Conservation (phyloP, 2,888 invertebrate species). For the Zeuzera pyrina region DNA sequence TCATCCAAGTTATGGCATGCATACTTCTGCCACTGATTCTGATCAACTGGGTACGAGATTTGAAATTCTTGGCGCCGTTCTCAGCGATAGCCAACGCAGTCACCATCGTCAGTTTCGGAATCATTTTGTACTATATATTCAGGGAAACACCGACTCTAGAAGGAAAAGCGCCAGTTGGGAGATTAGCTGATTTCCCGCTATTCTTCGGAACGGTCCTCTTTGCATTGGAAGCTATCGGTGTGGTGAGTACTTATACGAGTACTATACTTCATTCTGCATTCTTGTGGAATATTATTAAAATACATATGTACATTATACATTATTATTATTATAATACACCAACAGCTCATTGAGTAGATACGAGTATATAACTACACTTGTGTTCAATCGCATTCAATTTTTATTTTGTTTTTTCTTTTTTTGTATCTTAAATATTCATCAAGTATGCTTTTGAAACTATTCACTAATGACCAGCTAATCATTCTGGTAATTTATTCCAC, state of each 20-base stretch:
- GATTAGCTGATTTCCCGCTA: conserved; percentile 82
- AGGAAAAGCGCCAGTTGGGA: conserved; percentile 76
- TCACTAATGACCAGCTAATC: too few relatives aligned
- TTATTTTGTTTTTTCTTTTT: too few relatives aligned
- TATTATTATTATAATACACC: too few relatives aligned
- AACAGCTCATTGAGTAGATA: too few relatives aligned
- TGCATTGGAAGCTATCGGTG: conserved; percentile 95
- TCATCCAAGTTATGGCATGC: conserved; percentile 80
- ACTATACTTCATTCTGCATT: too few relatives aligned
- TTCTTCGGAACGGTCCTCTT: conserved; percentile 98
- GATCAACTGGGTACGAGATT: conserved; percentile 86
- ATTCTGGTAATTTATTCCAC: too few relatives aligned
- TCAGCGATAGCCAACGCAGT: conserved; percentile 91
- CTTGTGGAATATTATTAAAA: neutral
- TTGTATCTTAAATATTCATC: too few relatives aligned
- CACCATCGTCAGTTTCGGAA: conserved; percentile 86
- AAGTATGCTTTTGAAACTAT: too few relatives aligned
- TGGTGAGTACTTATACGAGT: conserved; percentile 74
- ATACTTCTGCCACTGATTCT: conserved; percentile 82
- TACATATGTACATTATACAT: too few relatives aligned
- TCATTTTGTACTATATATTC: conserved; percentile 90
- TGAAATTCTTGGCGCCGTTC: conserved; percentile 91
- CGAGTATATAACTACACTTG: too few relatives aligned
- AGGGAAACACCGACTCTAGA: conserved; percentile 77
- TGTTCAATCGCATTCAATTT: too few relatives aligned